These are phyloP conservation scores for Atopsyche davidsoni DNA, from an alignment of 1,140 invertebrate genomes.

Conservation along the genomic window DNA sequence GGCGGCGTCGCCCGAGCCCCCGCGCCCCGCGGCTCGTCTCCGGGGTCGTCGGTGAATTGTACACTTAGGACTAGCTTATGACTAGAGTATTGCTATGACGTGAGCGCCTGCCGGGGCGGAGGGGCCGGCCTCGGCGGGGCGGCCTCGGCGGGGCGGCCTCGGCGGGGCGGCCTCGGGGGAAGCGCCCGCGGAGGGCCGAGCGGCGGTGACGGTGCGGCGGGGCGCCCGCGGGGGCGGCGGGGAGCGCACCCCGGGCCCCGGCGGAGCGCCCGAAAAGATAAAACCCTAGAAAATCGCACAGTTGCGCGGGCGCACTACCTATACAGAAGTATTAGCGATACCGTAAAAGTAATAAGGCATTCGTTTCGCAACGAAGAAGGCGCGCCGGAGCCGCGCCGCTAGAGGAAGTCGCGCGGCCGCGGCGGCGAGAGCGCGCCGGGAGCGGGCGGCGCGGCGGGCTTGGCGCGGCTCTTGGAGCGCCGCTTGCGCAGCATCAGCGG, in stretches of 20 bases:
- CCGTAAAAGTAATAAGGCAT: slow-evolving; percentile 17
- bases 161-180: no score
- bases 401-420: slow-evolving; percentile 45
- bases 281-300: slow-evolving; percentile 10
- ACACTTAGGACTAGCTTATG: slow-evolving; percentile 1
- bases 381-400: slow-evolving; percentile 13
- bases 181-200: no score
- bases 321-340: slow-evolving; percentile 8
- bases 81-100: slow-evolving; percentile 1
- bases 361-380: slow-evolving; percentile 4
- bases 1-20: neutral
- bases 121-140: no score
- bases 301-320: slow-evolving; percentile 10
- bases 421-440: slow-evolving; percentile 34
- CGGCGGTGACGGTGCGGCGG: no score
- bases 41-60: neutral
- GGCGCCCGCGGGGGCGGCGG: no score
- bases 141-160: no score
- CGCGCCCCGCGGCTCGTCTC: neutral
- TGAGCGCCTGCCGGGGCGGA: neutral
- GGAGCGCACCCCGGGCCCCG: no score
- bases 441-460: slow-evolving; percentile 57
- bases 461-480: slow-evolving; percentile 62
- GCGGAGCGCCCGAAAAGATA: no score
- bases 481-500: slow-evolving; percentile 61